Conservation (phyloP, 1,140 invertebrate species). For the Camponotus vicinus region DNA sequence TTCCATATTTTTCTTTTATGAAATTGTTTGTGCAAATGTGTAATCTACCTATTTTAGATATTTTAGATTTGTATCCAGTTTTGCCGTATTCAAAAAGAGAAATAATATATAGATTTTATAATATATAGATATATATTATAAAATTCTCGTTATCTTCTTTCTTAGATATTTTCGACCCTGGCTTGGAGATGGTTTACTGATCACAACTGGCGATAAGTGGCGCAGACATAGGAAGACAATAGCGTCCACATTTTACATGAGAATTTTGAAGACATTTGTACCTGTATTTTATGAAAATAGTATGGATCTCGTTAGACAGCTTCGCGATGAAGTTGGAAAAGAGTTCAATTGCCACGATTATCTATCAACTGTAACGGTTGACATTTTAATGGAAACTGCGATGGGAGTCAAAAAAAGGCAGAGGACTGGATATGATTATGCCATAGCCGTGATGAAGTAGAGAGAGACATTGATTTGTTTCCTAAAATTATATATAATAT, state of each 20-base stretch:
- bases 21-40: neutral
- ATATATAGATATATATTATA: constrained; percentile 87
- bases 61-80: too few relatives aligned
- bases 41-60: neutral
- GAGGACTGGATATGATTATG: constrained; percentile 89
- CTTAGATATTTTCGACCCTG: constrained; percentile 94
- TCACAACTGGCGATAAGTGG: constrained; percentile 95
- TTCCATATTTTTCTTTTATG: neutral
- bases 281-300: constrained; percentile 95
- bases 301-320: constrained; percentile 89
- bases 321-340: constrained; percentile 89
- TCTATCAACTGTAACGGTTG: constrained; percentile 94
- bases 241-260: constrained; percentile 97
- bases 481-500: neutral
- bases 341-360: constrained; percentile 94
- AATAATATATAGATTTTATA: constrained; percentile 70
- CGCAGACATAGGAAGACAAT: constrained; percentile 94
- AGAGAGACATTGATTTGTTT: constrained; percentile 39
- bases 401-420: constrained; percentile 91
- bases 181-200: constrained; percentile 95
- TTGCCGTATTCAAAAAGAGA: neutral
- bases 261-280: constrained; percentile 95
- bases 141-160: neutral
- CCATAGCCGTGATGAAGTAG: constrained; percentile 91
- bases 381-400: constrained; percentile 93